Conservation (phyloP, 2,113 vertebrate genomes). For the Chloroceryle aenea region DNA sequence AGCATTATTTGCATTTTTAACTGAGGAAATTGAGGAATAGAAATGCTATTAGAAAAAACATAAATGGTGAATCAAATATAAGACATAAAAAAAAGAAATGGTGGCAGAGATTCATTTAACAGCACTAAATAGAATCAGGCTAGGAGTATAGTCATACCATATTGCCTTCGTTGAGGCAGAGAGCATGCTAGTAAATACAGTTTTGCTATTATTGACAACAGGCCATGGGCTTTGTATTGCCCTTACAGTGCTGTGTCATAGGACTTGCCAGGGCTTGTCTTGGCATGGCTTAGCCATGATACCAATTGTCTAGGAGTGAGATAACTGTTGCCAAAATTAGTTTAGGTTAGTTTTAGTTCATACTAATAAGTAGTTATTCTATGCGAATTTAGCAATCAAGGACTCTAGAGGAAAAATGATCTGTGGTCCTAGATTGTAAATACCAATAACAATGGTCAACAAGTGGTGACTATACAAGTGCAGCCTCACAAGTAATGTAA, state of each 20-base stretch:
- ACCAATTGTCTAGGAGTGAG: not conserved
- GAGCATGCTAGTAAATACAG: not conserved
- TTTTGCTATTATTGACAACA: not conserved
- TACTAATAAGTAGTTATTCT: not conserved
- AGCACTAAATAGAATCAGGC: not conserved
- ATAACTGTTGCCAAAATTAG: not conserved
- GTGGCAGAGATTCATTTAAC: not conserved
- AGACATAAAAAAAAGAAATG: not conserved
- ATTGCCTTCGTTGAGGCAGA: not conserved
- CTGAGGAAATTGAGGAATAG: not conserved
- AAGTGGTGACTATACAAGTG: not conserved
- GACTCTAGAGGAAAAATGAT: not conserved
- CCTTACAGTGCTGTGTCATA: not conserved
- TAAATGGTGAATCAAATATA: not conserved
- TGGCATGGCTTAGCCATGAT: not conserved
- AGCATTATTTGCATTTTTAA: constrained; percentile 31
- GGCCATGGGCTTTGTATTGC: not conserved
- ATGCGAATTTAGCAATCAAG: not conserved
- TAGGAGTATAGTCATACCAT: not conserved
- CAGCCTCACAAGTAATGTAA: not conserved
- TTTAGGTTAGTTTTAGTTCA: not conserved
- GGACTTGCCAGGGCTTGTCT: not conserved
- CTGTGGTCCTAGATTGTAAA: not conserved
- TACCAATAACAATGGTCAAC: not conserved
- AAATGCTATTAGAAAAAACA: not conserved